Conservation (phyloP, 2,888 invertebrate species). For the Alloplasta piceator region DNA sequence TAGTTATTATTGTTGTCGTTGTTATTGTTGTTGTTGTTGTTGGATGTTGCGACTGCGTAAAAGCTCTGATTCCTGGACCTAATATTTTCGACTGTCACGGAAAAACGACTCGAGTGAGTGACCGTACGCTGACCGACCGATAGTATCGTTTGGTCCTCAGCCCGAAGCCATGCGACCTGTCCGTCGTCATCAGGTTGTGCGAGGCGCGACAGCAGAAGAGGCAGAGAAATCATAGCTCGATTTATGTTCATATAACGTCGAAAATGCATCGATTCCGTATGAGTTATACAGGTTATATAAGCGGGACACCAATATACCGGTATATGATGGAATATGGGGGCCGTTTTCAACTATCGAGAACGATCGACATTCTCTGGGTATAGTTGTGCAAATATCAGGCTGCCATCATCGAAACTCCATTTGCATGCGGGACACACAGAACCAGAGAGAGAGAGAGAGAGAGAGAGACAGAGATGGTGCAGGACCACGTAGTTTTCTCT, state of each 20-base stretch:
- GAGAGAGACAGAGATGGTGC: background rate
- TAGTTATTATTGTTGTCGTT: constrained; percentile 48
- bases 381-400: constrained; percentile 65
- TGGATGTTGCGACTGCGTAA: background rate
- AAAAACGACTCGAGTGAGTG: constrained; percentile 89
- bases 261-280: constrained; percentile 10
- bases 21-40: constrained; percentile 11
- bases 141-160: constrained; percentile 90
- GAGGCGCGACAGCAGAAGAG: constrained; percentile 50
- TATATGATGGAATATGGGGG: constrained; percentile 19
- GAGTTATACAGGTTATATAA: background rate
- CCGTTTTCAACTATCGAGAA: constrained; percentile 54
- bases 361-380: constrained; percentile 58
- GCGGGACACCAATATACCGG: constrained; percentile 11
- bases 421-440: constrained; percentile 65
- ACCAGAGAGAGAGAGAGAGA: constrained; percentile 4
- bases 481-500: constrained; percentile 43
- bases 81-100: constrained; percentile 85
- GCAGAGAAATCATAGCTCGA: constrained; percentile 27
- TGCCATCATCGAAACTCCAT: constrained; percentile 65
- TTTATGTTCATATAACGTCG: constrained; percentile 10
- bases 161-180: constrained; percentile 91
- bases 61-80: constrained; percentile 76
- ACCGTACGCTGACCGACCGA: constrained; percentile 90
- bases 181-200: constrained; percentile 36